Base-by-base conservation (phyloP, 2,113 vertebrate genomes). In the Miniopterus natalensis region DNA sequence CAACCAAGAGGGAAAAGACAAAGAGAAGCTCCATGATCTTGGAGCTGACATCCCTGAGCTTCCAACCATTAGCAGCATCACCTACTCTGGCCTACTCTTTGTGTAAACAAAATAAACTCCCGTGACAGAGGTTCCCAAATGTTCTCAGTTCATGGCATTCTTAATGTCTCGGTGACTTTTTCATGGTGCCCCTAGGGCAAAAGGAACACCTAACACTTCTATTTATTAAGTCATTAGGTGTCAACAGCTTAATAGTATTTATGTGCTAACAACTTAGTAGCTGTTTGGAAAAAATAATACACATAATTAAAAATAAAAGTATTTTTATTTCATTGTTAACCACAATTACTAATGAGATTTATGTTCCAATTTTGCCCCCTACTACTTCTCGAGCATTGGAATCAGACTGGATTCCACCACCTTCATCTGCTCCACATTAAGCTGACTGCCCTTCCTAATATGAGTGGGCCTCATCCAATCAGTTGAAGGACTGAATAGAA, bases 251-350 rank as follows among this genome's bases (percentile, higher is more conserved):
- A 93, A 63, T 53, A 68, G 36, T 79, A 78, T 57, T 81, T 93
- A 70, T 53, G 51, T 90, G 94, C 59, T 90, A 90, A 81, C 53
- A 95, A 95, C 20, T 92, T 94, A 85, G 13, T 79, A 87, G 59
- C 21, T 77, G 25, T 78, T 92, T 77, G 8, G 59, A 74, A 91
- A 95, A 83, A 89, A 31, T 55, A 86, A 80, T 40, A 25, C n/a
- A 91, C 27, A 63, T 78, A 80, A 86, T 81, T 93, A 53, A 80
- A 80, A 86, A 40, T 14, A 5, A 81, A 90, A 90, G 5, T 31
- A 42, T 49, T 79, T 70, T 88, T 65, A 74, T 79, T 84, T 90
- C 49, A 68, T 89, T 97, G 57, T 96, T 83, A 55, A 65, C n/a
- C 40, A 27, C 71, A 49, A n/a, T 73, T 88, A 66, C 13, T 70